Base-by-base conservation (phyloP, 2,113 vertebrate genomes). In the Arvicanthis niloticus region DNA sequence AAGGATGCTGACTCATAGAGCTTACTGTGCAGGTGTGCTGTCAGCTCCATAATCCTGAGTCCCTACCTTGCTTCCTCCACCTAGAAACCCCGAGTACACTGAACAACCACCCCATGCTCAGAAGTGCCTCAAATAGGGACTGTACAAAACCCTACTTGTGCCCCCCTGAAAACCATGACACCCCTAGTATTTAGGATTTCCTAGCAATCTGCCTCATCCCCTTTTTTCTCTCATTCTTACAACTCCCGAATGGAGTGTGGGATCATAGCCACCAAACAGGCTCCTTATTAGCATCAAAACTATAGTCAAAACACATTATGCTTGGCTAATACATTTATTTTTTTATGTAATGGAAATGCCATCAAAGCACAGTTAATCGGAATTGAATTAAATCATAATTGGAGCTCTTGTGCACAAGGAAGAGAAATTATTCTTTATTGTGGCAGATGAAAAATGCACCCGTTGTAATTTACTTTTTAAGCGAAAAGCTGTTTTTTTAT, bases 331-430 rank as follows among this genome's bases (percentile, higher is more conserved):
- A 98, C 98, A 98, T 98, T 98, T 98, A 98, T 98, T 98, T 98
- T 98, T 98, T 98, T 98, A 98, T 98, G 97, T 98, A 98, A 98
- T 98, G 97, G 97, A 98, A 99, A 98, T 98, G 98, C 98, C 98
- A 98, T 98, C 98, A 99, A 98, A 98, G 98, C 97, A 97, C 94
- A 98, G 97, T 98, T 98, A 98, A 98, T 98, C 96, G 87, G 98
- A 98, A 98, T 96, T 98, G 98, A 99, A 98, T 98, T 98, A 98
- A 98, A 98, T 98, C 98, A 98, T 98, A 98, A 98, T 98, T 98
- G 98, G 96, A 98, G 96, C 86, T 97, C 96, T 98, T 98, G 97
- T 97, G 98, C 96, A 87, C 94, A 89, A 98, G 97, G 98, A 98
- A 98, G 98, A 97, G 97, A 98, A 98, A 98, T 98, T 77, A 97